Evolutionary conservation across 1,140 invertebrate species (phyloP), one percentile per base, ranked within the genome.

Genomic region (Brevipalpus yothersi): DNA sequence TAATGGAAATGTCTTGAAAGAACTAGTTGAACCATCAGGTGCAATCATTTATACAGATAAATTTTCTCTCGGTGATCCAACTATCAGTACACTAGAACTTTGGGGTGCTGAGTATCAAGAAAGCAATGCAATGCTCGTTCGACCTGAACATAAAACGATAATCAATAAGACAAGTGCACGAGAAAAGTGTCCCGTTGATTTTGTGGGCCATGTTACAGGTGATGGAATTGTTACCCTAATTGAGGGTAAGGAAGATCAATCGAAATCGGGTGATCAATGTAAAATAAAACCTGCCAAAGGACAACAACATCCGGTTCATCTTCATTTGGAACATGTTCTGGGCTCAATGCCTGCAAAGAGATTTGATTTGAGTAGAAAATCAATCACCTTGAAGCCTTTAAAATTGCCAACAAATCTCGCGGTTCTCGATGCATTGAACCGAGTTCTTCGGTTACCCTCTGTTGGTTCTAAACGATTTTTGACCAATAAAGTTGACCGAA

Each of bases 71-170:
- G 93, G 91, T 10, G 93, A 97, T 75, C 84, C 87, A 0, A 95
- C 88, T 10, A 83, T 97, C 13, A 91, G 80, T 55, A 82, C 87
- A 0, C 69, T 95, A 59, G 93, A 97, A 69, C 70, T 97, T 7
- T 97, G 93, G 93, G 91, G 90, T 0, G 93, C 92, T 0, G 93
- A 98, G 69, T 98, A 96, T 68, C 93, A 97, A 74, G 93, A 97
- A 72, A 94, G 84, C 64, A 82, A 96, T 71, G 92, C 91, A 0
- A 73, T 93, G 47, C 70, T 95, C 0, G 83, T 88, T 63, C 74
- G 73, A 47, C 71, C 78, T 1, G 61, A 82, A 58, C 75, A 84
- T 65, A 73, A 79, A 11, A 60, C 71, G 13, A 61, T 83, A 2
- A 71, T 96, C 0, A 73, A 81, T 66, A 74, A 76, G 64, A 86